Evolutionary conservation across 35 echinoderm and acorn worm species (phyloP), one percentile per base, ranked within the genome.

Genomic region (Ptychodera flava): DNA sequence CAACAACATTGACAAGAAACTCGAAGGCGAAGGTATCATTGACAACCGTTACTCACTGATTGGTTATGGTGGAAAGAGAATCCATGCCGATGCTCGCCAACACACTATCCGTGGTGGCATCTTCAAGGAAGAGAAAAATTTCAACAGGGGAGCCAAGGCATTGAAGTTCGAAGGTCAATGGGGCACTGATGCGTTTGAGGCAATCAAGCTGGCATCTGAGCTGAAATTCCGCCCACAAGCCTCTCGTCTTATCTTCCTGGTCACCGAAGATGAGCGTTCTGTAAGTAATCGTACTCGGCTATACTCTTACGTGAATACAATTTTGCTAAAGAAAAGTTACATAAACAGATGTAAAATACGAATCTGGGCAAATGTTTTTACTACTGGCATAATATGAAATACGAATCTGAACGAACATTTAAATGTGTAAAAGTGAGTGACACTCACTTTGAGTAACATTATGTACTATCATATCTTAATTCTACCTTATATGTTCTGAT

Each of bases 1-100:
- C 31, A 30, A n/a, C 16, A 88, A 76, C 31, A 81, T 94, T 14
- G 84, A 92, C 29, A 87, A 75, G 30, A 91, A 75, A 22, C 77
- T 94, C 1, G 30, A 34, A 28, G 80, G 79, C n/a, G 35, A 36
- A 33, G 53, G 76, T 32, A 83, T 91, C 33, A 33, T 79, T 16
- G 78, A 93, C 32, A 91, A 91, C 78, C 81, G 79, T 30, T 97
- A 91, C 78, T 83, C 87, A 22, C 32, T 98, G n/a, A 88, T 91
- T 31, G 90, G 92, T 22, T 94, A 82, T 77, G 92, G 95, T 83
- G 90, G 95, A 29, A 30, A 28, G 12, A 92, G 82, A 35, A 35
- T 90, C 32, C 90, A 94, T 32, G 82, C 81, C 29, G 16, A 22
- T 30, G 82, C 90, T 0, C 95, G 92, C 76, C 80, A 53, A 22